Evolutionary conservation across 2,797 vertebrate genomes (phyloP).

Genomic region (Carapus acus): DNA sequence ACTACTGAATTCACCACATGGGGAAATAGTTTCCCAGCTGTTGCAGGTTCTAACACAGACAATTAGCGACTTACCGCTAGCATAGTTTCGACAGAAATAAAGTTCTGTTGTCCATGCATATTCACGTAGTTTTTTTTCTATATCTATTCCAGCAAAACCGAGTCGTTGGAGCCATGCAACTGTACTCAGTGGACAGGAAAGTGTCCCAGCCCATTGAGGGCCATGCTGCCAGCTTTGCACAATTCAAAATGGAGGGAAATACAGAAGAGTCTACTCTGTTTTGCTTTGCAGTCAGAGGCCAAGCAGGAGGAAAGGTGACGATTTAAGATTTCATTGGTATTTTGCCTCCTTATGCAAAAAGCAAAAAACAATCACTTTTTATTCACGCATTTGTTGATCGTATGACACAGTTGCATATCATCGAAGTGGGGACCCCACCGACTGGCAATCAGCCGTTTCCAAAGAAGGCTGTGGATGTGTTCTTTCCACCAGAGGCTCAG

Average conservation of each 20-base stretch:
- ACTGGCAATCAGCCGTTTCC: constrained; percentile 96
- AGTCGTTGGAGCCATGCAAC: constrained; percentile 99
- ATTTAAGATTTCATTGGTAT: too few species aligned
- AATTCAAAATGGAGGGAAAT: constrained; percentile 99
- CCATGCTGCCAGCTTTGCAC: constrained; percentile 94
- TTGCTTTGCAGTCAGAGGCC: constrained; percentile 96
- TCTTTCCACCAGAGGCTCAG: constrained; percentile 98
- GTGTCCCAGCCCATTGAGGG: constrained; percentile 98
- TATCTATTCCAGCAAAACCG: constrained; percentile 86
- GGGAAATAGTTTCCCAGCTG: too few species aligned
- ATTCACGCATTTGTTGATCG: not conserved
- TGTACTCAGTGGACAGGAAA: constrained; percentile 97
- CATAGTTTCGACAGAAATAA: not conserved
- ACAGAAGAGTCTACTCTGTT: constrained; percentile 95
- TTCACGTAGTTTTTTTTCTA: not conserved
- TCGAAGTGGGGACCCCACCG: constrained; percentile 95
- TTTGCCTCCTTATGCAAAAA: too few species aligned
- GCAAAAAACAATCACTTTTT: not conserved
- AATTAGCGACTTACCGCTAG: not conserved
- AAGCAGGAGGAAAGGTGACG: constrained; percentile 95
- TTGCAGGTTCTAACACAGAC: too few species aligned
- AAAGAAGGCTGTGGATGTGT: constrained; percentile 99
- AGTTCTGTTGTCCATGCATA: not conserved
- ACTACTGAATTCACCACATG: too few species aligned
- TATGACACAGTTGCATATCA: constrained; percentile 87